These are phyloP conservation scores for Podabrus alpinus DNA, from an alignment of 2,888 invertebrate genomes.

Conservation along the genomic window DNA sequence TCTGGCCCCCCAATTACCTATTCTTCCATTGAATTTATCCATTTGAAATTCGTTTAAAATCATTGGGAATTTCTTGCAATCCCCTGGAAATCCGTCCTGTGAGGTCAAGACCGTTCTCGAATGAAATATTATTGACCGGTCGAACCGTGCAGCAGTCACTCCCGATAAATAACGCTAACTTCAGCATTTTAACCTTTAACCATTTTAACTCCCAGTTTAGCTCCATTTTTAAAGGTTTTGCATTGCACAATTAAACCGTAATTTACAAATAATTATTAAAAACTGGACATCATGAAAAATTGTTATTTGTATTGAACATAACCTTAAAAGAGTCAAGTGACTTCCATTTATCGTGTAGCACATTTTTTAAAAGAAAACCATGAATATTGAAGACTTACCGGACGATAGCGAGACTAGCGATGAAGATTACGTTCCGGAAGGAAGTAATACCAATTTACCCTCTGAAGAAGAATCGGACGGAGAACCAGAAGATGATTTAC, in stretches of 20 bases:
- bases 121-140: too few relatives aligned
- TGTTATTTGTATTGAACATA: neutral
- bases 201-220: neutral
- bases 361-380: slow-evolving; percentile 12
- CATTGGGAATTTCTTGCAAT: too few relatives aligned
- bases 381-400: slow-evolving; percentile 37
- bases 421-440: slow-evolving; percentile 75
- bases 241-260: neutral
- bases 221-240: neutral
- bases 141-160: too few relatives aligned
- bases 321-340: neutral
- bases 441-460: slow-evolving; percentile 61
- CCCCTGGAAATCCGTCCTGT: too few relatives aligned
- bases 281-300: neutral
- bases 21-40: too few relatives aligned
- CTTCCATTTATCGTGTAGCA: neutral
- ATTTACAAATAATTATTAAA: neutral
- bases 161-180: neutral
- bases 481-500: slow-evolving; percentile 63
- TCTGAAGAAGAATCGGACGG: slow-evolving; percentile 72
- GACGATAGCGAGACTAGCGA: slow-evolving; percentile 74
- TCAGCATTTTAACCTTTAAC: neutral
- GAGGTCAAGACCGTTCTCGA: too few relatives aligned
- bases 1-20: too few relatives aligned
- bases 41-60: too few relatives aligned